Evolutionary conservation across 2,888 invertebrate genomes (phyloP).

Genomic region (Acleris holmiana): DNA sequence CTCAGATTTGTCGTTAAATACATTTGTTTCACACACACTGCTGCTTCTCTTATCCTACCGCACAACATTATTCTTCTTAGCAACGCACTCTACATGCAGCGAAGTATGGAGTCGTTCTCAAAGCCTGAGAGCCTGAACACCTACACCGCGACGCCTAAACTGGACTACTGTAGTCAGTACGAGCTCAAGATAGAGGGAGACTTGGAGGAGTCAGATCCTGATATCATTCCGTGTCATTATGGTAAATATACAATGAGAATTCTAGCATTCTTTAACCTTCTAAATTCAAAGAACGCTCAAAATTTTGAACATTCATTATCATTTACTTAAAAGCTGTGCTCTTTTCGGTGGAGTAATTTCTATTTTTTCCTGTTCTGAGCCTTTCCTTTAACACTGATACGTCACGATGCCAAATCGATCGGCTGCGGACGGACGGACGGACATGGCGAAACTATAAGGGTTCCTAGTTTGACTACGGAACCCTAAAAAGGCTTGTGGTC

Average conservation of each 20-base stretch:
- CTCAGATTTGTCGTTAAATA: no score
- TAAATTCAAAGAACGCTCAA: background rate
- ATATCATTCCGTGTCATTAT: constrained; percentile 94
- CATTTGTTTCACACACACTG: no score
- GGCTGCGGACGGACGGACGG: no score
- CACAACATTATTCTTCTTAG: constrained; percentile 40
- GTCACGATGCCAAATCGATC: no score
- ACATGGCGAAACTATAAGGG: no score
- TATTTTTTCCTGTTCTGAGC: no score
- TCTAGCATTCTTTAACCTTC: background rate
- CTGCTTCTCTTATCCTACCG: background rate
- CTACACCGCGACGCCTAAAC: constrained; percentile 68
- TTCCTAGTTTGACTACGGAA: no score
- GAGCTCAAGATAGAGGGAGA: constrained; percentile 82
- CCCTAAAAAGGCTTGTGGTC: no score
- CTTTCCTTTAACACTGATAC: no score
- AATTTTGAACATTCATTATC: no score
- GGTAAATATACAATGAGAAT: constrained; percentile 81
- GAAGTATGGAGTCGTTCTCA: constrained; percentile 69
- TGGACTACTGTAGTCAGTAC: constrained; percentile 79
- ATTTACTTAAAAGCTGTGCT: no score
- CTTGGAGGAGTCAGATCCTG: constrained; percentile 90
- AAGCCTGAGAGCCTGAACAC: constrained; percentile 72
- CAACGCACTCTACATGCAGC: constrained; percentile 69
- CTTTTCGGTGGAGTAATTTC: no score